phyloP scores from a whole-genome alignment of 1,140 invertebrate species.

The Melanaphis sacchari region DNA sequence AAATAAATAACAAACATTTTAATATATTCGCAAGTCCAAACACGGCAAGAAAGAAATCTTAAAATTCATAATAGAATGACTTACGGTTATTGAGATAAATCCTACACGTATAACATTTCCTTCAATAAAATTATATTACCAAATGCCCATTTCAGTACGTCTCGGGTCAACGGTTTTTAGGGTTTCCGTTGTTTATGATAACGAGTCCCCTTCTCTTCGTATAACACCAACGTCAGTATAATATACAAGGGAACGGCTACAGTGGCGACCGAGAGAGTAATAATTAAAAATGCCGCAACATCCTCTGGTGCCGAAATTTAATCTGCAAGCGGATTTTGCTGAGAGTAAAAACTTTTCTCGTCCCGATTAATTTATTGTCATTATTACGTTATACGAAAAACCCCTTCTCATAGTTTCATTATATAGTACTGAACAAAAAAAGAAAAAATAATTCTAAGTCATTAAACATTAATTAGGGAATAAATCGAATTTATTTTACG shows the following conservation, averaged over 20 bases:
- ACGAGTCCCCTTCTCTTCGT: conserved; percentile 15
- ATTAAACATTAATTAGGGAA: conserved; percentile 43
- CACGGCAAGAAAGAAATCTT: not conserved
- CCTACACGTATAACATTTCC: not conserved
- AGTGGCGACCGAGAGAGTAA: conserved; percentile 26
- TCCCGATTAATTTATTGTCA: conserved; percentile 53
- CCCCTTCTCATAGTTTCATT: not conserved
- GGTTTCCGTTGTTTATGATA: conserved; percentile 53
- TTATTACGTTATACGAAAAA: conserved; percentile 39
- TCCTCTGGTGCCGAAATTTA: conserved; percentile 49
- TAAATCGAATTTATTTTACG: conserved; percentile 40
- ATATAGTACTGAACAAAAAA: not conserved
- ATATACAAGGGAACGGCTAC: not conserved
- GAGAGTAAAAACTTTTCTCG: conserved; percentile 38
- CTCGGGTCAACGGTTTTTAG: conserved; percentile 51
- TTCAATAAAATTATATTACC: conserved; percentile 50
- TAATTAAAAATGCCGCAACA: conserved; percentile 53
- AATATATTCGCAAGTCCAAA: not conserved
- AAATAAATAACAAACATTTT: not conserved
- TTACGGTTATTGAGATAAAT: conserved; percentile 33
- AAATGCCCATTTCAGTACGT: conserved; percentile 6
- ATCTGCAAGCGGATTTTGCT: conserved; percentile 50
- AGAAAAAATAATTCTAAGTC: conserved; percentile 10
- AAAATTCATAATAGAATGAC: conserved; percentile 19
- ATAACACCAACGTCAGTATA: not conserved